A percentile compares a stretch with the other conserved stretches of the same genome.
phyloP scores from a whole-genome alignment of 2,113 vertebrate genomes.

The Crotalus viridis region DNA sequence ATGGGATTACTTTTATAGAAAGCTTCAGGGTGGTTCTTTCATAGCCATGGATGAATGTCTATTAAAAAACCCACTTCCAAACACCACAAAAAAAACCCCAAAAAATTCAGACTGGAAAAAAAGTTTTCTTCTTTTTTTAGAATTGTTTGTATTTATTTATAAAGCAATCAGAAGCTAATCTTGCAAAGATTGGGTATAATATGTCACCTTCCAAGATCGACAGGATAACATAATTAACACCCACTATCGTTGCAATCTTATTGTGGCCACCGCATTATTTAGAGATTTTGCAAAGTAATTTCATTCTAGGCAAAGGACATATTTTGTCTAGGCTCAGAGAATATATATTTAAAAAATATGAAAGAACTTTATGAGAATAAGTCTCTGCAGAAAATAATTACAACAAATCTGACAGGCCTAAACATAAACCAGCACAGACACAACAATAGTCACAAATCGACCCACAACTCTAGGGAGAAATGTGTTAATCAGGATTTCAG shows the following conservation, averaged over 20 bases:
- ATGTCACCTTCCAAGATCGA: background rate
- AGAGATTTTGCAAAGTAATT: background rate
- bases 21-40: background rate
- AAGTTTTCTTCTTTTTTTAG: background rate
- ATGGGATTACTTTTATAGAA: background rate
- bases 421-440: background rate
- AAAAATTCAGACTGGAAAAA: background rate
- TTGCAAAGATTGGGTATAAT: background rate
- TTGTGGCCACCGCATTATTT: background rate
- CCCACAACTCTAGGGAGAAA: background rate
- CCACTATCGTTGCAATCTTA: background rate
- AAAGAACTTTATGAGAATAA: background rate
- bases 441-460: background rate
- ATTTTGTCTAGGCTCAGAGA: background rate
- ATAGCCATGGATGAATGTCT: background rate
- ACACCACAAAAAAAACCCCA: fast-evolving
- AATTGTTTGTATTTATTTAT: background rate
- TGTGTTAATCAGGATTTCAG: background rate
- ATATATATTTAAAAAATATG: background rate
- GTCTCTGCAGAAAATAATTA: background rate
- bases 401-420: background rate
- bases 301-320: background rate
- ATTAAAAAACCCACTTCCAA: background rate
- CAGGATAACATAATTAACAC: background rate
- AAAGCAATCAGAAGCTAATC: background rate